Conservation (phyloP, 2,797 vertebrate species). For the Xiphorhynchus erythropygius region DNA sequence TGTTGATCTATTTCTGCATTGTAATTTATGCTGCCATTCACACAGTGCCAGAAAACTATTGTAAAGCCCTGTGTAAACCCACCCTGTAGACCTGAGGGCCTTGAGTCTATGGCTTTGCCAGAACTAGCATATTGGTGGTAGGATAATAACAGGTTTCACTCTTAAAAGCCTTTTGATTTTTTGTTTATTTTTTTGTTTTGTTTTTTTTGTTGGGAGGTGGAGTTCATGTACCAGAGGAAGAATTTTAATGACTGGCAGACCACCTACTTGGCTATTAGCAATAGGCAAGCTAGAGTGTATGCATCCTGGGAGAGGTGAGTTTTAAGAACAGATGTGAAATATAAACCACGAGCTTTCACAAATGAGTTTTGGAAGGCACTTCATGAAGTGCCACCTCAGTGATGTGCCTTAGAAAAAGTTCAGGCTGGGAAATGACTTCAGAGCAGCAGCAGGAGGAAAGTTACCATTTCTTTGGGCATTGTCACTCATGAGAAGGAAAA, state of each 20-base stretch:
- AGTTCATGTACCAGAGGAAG: not conserved
- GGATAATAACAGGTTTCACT: conserved; percentile 41
- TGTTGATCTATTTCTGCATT: conserved; percentile 53
- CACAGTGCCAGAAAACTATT: not conserved
- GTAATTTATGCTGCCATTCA: conserved; percentile 54
- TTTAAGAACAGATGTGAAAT: not conserved
- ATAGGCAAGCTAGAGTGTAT: not conserved
- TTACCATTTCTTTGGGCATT: not conserved
- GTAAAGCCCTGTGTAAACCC: not conserved
- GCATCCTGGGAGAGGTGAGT: not conserved
- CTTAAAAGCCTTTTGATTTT: not conserved
- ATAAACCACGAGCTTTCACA: not conserved
- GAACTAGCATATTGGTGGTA: not conserved
- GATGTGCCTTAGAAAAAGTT: not conserved
- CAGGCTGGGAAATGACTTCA: not conserved
- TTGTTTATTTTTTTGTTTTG: not conserved
- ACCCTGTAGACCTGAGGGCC: not conserved
- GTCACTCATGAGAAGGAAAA: not conserved
- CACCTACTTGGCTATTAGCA: conserved; percentile 46
- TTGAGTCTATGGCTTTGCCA: not conserved
- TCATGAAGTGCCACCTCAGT: not conserved
- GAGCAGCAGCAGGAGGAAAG: not conserved
- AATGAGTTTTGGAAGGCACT: not conserved
- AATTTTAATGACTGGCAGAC: conserved; percentile 42
- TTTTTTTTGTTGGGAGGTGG: no score